Evolutionary conservation across 1,140 invertebrate genomes (phyloP), one percentile per base, ranked within the genome.

Genomic region (Drosophila kepulauana): DNA sequence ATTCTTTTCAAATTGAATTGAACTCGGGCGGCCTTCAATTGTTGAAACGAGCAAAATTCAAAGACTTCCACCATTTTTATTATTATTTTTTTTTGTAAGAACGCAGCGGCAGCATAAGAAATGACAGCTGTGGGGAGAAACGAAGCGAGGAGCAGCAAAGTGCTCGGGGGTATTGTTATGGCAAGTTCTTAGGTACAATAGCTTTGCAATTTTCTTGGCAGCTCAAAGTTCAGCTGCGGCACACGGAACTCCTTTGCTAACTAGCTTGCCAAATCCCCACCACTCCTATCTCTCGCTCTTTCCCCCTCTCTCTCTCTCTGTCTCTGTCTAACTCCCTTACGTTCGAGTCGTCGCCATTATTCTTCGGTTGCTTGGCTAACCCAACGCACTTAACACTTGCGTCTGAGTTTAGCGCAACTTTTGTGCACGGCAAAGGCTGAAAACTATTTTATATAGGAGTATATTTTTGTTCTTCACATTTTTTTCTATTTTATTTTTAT

Each of bases 311-410:
- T n/a, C 16, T 45, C 15, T 11, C 10, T 13, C 8, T 56, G 6
- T 3, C 15, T 20, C 16, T 46, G 35, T 62, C 61, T 64, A 8
- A 20, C 33, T 16, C 48, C 38, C 49, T 33, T 41, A 35, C n/a
- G 33, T 0, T 11, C 1, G 2, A 1, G 8, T 8, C 11, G 3
- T 30, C 28, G 8, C 20, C 10, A 1, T 41, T 49, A 43, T 52
- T n/a, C 56, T 59, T 59, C 10, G 46, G 56, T 57, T 73, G 64
- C 64, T 81, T 64, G 82, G 85, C 80, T 81, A 88, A 88, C 78
- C 84, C 84, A 88, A 87, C 84, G 84, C 84, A 87, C 84, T 87
- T 87, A 87, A 87, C 84, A 87, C 84, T 87, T 88, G 84, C 77
- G 80, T 77, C 80, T 76, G 80, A 87, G 85, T 88, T 88, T 88